A percentile compares a stretch with the other conserved stretches of the same genome.
These are phyloP conservation scores for Ptychochromis oligacanthus DNA, from an alignment of 2,113 vertebrate species.

Conservation along the genomic window DNA sequence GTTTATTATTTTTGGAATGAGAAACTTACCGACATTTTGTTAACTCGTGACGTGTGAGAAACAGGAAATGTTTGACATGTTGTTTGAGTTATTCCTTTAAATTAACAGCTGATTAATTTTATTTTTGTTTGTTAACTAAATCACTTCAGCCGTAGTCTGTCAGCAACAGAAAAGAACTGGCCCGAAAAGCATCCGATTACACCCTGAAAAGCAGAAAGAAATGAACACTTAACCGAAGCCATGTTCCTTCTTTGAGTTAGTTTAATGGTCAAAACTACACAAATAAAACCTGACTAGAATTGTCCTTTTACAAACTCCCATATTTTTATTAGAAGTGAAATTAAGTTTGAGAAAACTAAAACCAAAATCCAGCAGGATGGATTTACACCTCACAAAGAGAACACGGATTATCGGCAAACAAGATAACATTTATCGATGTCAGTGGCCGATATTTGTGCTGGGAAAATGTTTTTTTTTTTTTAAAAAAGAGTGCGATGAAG, in stretches of 20 bases:
- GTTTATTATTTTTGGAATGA: background rate
- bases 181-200: background rate
- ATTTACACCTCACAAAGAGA: background rate
- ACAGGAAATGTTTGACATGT: background rate
- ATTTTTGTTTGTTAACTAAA: background rate
- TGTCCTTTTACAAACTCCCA: background rate
- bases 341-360: background rate
- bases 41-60: fast-evolving
- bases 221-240: background rate
- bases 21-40: background rate
- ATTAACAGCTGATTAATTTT: background rate
- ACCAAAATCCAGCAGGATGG: background rate
- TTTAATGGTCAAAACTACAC: background rate
- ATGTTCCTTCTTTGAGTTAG: background rate
- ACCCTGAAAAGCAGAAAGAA: background rate
- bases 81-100: background rate
- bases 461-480: background rate
- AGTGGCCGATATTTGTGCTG: background rate
- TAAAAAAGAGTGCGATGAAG: background rate
- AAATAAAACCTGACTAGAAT: background rate
- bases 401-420: background rate
- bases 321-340: background rate
- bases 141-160: background rate
- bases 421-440: background rate
- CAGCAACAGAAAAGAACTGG: too few species aligned